A percentile compares a stretch with the other conserved stretches of the same genome.
Conservation (phyloP, 2,888 invertebrate species). For the Thera britannica region DNA sequence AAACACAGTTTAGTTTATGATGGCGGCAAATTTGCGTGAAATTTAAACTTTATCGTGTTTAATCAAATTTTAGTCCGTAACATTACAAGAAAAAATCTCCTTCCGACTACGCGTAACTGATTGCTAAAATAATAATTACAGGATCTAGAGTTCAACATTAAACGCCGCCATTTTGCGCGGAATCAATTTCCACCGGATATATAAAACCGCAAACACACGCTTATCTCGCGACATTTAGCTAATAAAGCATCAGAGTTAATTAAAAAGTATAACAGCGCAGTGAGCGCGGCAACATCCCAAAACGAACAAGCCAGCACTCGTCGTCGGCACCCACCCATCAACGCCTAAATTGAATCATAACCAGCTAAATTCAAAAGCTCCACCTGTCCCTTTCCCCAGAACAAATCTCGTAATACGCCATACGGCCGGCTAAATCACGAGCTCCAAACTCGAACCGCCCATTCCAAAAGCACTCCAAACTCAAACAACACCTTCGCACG, state of each 20-base stretch:
- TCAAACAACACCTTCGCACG: conserved; percentile 71
- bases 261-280: conserved; percentile 71
- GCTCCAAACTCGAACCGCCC: conserved; percentile 71
- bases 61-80: conserved; percentile 71
- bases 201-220: conserved; percentile 55
- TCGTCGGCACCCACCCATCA: conserved; percentile 66
- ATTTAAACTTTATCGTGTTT: conserved; percentile 75
- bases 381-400: conserved; percentile 51
- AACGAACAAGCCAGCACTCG: conserved; percentile 64
- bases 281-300: conserved; percentile 59
- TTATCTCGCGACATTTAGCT: conserved; percentile 76
- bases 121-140: conserved; percentile 62
- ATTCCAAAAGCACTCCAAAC: conserved; percentile 74
- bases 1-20: conserved; percentile 81
- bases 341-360: conserved; percentile 77
- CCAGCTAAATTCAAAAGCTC: conserved; percentile 70
- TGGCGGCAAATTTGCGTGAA: conserved; percentile 79
- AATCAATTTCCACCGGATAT: conserved; percentile 62
- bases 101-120: conserved; percentile 37
- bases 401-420: conserved; percentile 67
- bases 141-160: conserved; percentile 35
- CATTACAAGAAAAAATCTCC: conserved; percentile 40
- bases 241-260: conserved; percentile 85
- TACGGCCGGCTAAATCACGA: conserved; percentile 75
- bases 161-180: conserved; percentile 55